A percentile compares a stretch with the other conserved stretches of the same genome.
phyloP scores from a whole-genome alignment of 1,140 invertebrate genomes.

The Hycleus phaleratus region DNA sequence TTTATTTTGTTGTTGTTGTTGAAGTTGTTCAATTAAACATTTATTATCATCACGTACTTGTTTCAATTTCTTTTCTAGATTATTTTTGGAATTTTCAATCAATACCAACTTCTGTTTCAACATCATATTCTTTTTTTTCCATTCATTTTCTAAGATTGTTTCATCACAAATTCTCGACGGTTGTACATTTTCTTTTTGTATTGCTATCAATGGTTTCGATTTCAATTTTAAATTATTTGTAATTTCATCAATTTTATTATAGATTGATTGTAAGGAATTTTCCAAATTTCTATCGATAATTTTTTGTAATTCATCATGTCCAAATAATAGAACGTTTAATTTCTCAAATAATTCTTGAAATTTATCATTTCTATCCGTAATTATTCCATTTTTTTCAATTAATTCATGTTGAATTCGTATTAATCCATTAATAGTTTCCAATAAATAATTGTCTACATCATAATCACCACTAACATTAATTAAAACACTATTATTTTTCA shows the following conservation, averaged over 20 bases:
- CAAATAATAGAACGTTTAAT: too few species aligned
- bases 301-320: constrained; percentile 18
- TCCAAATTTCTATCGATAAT: constrained; percentile 25
- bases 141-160: constrained; percentile 21
- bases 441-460: not conserved
- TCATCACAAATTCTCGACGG: not conserved
- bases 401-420: not conserved
- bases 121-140: constrained; percentile 26
- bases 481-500: not conserved
- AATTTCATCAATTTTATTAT: constrained; percentile 7
- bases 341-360: too few species aligned
- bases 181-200: not conserved
- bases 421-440: not conserved
- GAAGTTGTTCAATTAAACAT: constrained; percentile 9
- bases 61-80: constrained; percentile 28
- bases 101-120: constrained; percentile 25
- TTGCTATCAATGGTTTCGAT: not conserved
- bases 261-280: too few species aligned
- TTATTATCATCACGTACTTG: constrained; percentile 30
- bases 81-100: constrained; percentile 28
- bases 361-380: not conserved
- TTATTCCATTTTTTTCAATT: constrained; percentile 2
- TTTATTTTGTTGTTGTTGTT: not conserved
- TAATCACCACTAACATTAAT: not conserved
- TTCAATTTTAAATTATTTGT: not conserved